Evolutionary conservation across 2,797 vertebrate genomes (phyloP).

Genomic region (Anguilla marmorata): DNA sequence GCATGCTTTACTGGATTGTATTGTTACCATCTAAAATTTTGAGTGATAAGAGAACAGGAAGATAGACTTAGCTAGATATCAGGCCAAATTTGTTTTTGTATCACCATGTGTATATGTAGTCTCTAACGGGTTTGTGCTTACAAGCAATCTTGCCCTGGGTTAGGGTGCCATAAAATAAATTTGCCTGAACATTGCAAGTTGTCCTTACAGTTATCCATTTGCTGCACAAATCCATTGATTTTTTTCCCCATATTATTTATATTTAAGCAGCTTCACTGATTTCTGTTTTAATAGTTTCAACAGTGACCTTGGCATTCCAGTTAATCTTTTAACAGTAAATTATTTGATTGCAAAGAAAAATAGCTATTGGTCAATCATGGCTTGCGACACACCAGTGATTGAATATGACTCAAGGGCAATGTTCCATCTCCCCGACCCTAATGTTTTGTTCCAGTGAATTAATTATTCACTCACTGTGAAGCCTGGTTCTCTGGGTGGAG

Average conservation of each 20-base stretch:
- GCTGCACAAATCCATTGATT: not conserved
- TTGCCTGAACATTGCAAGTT: not conserved
- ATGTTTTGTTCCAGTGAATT: constrained; percentile 13
- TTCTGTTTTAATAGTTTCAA: not conserved
- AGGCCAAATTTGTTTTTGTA: not conserved
- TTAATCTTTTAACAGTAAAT: not conserved
- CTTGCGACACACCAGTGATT: not conserved
- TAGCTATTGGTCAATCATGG: not conserved
- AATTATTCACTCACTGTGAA: constrained; percentile 8
- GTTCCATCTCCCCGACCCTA: not conserved
- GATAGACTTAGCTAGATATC: not conserved
- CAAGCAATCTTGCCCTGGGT: not conserved
- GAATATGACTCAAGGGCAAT: not conserved
- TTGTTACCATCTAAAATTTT: not conserved
- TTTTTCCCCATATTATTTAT: not conserved
- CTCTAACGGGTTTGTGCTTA: not conserved
- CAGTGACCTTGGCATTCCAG: not conserved
- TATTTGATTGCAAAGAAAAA: not conserved
- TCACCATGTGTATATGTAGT: not conserved
- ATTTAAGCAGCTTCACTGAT: not conserved
- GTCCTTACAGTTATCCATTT: not conserved
- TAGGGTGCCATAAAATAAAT: constrained; percentile 16
- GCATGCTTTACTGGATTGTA: not conserved
- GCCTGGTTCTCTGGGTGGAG: not conserved
- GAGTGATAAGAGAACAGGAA: not conserved